Evolutionary conservation across 2,797 vertebrate genomes (phyloP).

Genomic region (Poecilia picta): DNA sequence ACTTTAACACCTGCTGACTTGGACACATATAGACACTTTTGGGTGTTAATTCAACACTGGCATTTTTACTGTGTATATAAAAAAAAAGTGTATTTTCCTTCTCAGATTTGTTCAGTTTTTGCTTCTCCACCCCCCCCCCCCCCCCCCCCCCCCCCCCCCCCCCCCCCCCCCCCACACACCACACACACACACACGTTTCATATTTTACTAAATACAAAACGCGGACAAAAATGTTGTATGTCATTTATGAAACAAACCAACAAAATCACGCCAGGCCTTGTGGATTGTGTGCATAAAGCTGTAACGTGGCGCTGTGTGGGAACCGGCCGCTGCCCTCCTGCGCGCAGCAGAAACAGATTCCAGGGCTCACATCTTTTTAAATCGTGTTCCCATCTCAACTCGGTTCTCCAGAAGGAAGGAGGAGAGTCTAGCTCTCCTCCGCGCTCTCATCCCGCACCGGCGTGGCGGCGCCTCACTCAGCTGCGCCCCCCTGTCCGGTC

Average conservation of each 20-base stretch:
- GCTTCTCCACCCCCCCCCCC: no score
- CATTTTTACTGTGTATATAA: no score
- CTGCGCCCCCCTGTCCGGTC: no score
- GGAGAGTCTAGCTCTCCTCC: background rate
- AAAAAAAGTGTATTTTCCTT: background rate
- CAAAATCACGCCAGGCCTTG: background rate
- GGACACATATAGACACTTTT: no score
- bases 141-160: no score
- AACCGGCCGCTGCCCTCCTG: background rate
- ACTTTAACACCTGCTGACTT: no score
- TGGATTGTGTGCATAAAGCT: background rate
- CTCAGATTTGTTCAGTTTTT: background rate
- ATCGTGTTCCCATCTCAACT: background rate
- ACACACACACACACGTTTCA: no score
- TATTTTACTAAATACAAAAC: background rate
- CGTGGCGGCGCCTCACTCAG: background rate
- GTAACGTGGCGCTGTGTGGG: background rate
- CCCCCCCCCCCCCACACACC: no score
- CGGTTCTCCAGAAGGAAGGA: background rate
- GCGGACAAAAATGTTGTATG: background rate
- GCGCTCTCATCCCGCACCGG: conserved; percentile 1
- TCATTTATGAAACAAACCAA: background rate
- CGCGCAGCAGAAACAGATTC: background rate
- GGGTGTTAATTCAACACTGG: no score
- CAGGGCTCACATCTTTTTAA: background rate